These are phyloP conservation scores for Leptura quadrifasciata DNA, from an alignment of 2,888 invertebrate genomes.

Conservation along the genomic window DNA sequence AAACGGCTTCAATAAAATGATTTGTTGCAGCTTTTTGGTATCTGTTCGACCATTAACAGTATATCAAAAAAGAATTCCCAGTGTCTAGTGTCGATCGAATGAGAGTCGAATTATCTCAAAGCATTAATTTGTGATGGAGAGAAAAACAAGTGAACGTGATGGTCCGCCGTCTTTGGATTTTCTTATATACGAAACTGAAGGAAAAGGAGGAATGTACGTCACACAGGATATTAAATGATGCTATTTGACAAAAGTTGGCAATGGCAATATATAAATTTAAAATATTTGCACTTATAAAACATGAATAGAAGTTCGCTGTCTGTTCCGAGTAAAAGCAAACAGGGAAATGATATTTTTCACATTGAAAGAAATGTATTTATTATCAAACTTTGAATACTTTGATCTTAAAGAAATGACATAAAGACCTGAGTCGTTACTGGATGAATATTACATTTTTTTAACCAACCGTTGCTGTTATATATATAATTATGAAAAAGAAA, in stretches of 20 bases:
- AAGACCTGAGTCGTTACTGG: too few relatives aligned
- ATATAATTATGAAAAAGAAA: too few relatives aligned
- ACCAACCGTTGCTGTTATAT: too few relatives aligned
- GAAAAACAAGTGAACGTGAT: constrained; percentile 59
- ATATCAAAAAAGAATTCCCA: constrained; percentile 56
- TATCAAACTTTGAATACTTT: neutral
- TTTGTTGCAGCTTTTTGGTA: constrained; percentile 49
- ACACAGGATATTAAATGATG: neutral
- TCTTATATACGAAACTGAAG: constrained; percentile 7
- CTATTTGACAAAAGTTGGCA: neutral
- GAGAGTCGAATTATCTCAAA: constrained; percentile 53
- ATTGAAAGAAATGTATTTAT: neutral
- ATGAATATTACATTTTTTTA: too few relatives aligned
- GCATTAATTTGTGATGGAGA: constrained; percentile 57
- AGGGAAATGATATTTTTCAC: neutral
- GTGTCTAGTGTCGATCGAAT: constrained; percentile 51
- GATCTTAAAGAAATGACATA: too few relatives aligned
- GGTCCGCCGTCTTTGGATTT: constrained; percentile 36
- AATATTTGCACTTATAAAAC: neutral
- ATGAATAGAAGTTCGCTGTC: neutral
- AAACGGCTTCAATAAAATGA: constrained; percentile 47
- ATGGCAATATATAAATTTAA: constrained; percentile 1
- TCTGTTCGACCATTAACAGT: constrained; percentile 52
- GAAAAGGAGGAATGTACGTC: neutral
- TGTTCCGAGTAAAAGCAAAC: neutral